A percentile compares a stretch with the other conserved stretches of the same genome.
phyloP scores from a whole-genome alignment of 2,797 vertebrate genomes.

The Pachyuromys duprasi region DNA sequence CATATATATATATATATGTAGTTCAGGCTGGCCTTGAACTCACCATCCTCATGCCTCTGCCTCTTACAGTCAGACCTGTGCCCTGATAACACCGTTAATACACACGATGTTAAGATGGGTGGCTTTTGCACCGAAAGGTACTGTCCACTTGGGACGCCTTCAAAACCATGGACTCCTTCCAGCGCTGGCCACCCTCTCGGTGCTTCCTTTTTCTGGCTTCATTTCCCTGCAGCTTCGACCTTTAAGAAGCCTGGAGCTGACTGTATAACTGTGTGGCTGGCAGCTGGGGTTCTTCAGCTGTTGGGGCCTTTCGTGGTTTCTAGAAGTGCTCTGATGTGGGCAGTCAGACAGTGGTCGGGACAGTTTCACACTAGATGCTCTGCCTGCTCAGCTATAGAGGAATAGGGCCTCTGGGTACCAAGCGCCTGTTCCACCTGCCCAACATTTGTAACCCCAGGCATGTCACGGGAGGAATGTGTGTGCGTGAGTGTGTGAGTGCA shows the following conservation, averaged over 20 bases:
- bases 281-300: not conserved
- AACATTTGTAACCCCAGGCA: not conserved
- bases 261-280: not conserved
- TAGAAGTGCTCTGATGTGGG: not conserved
- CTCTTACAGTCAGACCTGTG: not conserved
- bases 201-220: not conserved
- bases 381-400: not conserved
- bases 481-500: too few relatives aligned
- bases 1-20: too few relatives aligned
- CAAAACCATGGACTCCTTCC: not conserved
- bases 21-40: not conserved
- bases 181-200: not conserved
- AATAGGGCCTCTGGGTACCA: not conserved
- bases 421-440: not conserved
- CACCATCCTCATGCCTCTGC: not conserved
- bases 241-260: not conserved
- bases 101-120: not conserved
- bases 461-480: not conserved
- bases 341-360: not conserved
- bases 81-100: fast-evolving
- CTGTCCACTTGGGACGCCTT: not conserved
- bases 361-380: not conserved
- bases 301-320: not conserved
- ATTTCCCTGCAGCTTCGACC: not conserved
- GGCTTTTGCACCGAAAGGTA: not conserved